These are phyloP conservation scores for Drosophila leontia DNA, from an alignment of 1,140 invertebrate genomes.

Conservation along the genomic window DNA sequence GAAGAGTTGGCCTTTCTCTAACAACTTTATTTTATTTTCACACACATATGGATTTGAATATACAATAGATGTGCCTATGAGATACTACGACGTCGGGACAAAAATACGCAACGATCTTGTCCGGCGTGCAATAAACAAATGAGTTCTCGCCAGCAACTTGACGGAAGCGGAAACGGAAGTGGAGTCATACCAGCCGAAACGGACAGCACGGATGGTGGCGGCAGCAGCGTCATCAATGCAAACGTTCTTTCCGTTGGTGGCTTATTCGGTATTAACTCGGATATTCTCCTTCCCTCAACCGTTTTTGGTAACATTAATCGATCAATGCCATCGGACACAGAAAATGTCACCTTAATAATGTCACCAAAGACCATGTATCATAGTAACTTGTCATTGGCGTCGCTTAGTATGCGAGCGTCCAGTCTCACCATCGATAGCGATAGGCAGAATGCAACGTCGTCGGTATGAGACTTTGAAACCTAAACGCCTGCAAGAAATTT, in stretches of 20 bases:
- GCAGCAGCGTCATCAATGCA: constrained; percentile 34
- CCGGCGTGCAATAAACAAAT: constrained; percentile 89
- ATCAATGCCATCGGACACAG: constrained; percentile 39
- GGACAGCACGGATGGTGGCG: constrained; percentile 48
- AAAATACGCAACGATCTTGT: constrained; percentile 87
- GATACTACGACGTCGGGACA: constrained; percentile 88
- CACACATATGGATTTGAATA: not conserved
- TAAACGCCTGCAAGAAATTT: not conserved
- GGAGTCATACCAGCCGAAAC: constrained; percentile 9
- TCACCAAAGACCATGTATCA: constrained; percentile 66
- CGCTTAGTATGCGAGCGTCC: constrained; percentile 77
- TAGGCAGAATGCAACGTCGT: constrained; percentile 76
- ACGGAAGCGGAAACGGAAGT: constrained; percentile 37
- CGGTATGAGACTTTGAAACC: constrained; percentile 48
- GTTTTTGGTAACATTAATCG: constrained; percentile 54
- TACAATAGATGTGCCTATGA: constrained; percentile 89
- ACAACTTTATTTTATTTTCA: not conserved
- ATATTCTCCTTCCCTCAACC: constrained; percentile 33
- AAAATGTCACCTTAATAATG: constrained; percentile 54
- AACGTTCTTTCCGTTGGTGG: constrained; percentile 45
- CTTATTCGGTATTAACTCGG: constrained; percentile 38
- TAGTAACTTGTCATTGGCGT: constrained; percentile 80
- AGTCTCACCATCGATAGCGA: constrained; percentile 78
- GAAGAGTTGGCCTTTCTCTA: not conserved
- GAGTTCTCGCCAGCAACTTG: constrained; percentile 86